These are phyloP conservation scores for Parazoanthus darwini DNA, from an alignment of 92 coral and sea anemone genomes.

Conservation along the genomic window DNA sequence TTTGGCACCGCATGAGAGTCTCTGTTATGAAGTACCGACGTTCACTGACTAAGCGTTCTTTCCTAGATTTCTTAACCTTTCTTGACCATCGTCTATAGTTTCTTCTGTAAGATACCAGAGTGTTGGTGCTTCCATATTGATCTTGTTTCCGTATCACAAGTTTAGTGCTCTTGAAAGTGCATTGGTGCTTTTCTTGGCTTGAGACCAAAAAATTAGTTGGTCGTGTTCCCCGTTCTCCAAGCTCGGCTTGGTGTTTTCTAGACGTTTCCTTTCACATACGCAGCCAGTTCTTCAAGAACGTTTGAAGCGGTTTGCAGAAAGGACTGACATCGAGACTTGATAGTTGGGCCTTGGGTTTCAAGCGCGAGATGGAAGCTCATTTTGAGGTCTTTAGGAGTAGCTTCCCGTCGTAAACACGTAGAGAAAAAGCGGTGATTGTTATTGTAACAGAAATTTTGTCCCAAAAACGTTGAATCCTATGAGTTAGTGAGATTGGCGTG, in stretches of 20 bases:
- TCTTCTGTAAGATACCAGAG: neutral
- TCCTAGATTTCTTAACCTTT: conserved; percentile 35
- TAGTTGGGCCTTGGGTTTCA: conserved; percentile 20
- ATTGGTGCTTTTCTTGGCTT: conserved; percentile 20
- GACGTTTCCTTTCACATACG: neutral
- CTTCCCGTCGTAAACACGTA: conserved; percentile 21
- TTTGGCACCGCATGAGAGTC: neutral
- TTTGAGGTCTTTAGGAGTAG: conserved; percentile 35
- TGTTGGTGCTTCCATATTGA: conserved; percentile 2
- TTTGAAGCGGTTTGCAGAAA: conserved; percentile 22
- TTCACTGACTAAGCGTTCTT: conserved; percentile 19
- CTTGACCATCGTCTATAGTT: conserved; percentile 25
- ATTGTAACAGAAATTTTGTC: conserved; percentile 33
- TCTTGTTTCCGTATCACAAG: conserved; percentile 32
- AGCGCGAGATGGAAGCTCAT: conserved; percentile 31
- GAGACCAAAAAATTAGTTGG: conserved; percentile 13
- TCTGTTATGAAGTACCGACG: neutral
- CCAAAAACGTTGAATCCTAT: conserved; percentile 17
- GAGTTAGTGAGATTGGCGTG: conserved; percentile 6
- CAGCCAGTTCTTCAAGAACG: conserved; percentile 14
- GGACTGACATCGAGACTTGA: conserved; percentile 23
- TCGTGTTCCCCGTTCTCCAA: conserved; percentile 12
- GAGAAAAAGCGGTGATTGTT: conserved; percentile 43
- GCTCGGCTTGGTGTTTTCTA: conserved; percentile 11
- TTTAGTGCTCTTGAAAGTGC: conserved; percentile 22